These are phyloP conservation scores for Cataglyphis altisquamis DNA, from an alignment of 2,888 invertebrate species.

Conservation along the genomic window DNA sequence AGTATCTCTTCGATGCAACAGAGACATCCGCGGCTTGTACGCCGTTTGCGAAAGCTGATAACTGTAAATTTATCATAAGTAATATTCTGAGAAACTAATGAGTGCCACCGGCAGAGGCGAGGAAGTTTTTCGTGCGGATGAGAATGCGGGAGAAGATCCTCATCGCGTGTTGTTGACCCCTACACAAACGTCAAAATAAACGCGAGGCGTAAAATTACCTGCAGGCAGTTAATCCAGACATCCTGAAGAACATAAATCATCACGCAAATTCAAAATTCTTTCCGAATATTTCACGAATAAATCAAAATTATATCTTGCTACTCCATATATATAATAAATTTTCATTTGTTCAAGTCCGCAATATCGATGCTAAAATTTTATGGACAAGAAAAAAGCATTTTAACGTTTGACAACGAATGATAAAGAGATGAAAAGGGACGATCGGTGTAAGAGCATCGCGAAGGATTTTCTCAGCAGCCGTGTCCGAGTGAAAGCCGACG, in stretches of 20 bases:
- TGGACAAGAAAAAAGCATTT: not conserved
- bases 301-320: slow-evolving; percentile 7
- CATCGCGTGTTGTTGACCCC: slow-evolving; percentile 30
- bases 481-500: slow-evolving; percentile 63
- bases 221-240: slow-evolving; percentile 13
- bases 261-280: not conserved
- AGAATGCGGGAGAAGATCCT: not conserved
- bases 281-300: slow-evolving; percentile 1
- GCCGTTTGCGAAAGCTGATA: slow-evolving; percentile 22
- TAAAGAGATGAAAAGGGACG: not conserved
- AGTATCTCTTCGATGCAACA: slow-evolving; percentile 33
- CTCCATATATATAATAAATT: too few species aligned
- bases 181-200: slow-evolving; percentile 36
- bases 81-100: slow-evolving; percentile 50
- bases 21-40: slow-evolving; percentile 14
- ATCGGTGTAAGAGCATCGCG: not conserved
- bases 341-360: not conserved
- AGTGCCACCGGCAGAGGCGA: slow-evolving; percentile 5
- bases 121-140: slow-evolving; percentile 1
- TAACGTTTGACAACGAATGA: not conserved
- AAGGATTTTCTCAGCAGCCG: slow-evolving; percentile 60
- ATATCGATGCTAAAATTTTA: not conserved
- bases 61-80: slow-evolving; percentile 40
- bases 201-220: slow-evolving; percentile 38
- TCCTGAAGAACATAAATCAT: slow-evolving; percentile 14